These are phyloP conservation scores for Solenopsis fugax DNA, from an alignment of 1,140 invertebrate species.

Conservation along the genomic window DNA sequence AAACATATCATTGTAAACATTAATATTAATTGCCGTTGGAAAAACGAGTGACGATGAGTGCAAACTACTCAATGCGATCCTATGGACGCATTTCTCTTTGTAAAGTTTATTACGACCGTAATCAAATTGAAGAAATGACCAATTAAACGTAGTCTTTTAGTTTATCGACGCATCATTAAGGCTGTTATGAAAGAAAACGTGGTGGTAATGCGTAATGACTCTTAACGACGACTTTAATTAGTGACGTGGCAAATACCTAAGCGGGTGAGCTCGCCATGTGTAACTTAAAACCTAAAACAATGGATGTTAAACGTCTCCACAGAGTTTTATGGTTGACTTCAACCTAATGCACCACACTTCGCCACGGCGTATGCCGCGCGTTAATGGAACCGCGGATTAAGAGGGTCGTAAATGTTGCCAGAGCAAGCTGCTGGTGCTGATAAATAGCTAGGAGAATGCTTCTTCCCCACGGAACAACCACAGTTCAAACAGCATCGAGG, in stretches of 20 bases:
- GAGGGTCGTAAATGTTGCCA: slow-evolving; percentile 74
- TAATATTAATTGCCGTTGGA: not conserved
- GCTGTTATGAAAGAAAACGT: slow-evolving; percentile 59
- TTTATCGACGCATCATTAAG: slow-evolving; percentile 46
- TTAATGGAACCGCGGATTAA: slow-evolving; percentile 76
- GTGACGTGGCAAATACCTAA: slow-evolving; percentile 8
- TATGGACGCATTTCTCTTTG: not conserved
- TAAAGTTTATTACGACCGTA: slow-evolving; percentile 28
- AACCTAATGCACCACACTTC: slow-evolving; percentile 72
- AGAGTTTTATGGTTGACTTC: slow-evolving; percentile 77
- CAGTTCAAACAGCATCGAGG: slow-evolving; percentile 50
- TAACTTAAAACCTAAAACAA: slow-evolving; percentile 63
- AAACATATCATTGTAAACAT: not conserved
- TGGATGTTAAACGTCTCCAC: slow-evolving; percentile 67
- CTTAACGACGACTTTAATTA: slow-evolving; percentile 69
- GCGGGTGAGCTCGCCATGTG: slow-evolving; percentile 14
- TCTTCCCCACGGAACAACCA: slow-evolving; percentile 49
- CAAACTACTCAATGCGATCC: not conserved
- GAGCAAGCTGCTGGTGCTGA: slow-evolving; percentile 72
- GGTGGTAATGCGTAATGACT: slow-evolving; percentile 52
- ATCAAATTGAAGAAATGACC: slow-evolving; percentile 53
- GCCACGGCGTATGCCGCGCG: slow-evolving; percentile 70
- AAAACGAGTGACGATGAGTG: not conserved
- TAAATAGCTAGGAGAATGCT: slow-evolving; percentile 69
- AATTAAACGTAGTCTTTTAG: slow-evolving; percentile 56